Percentiles rank a stretch among this genome's conserved stretches.
These are phyloP conservation scores for Pogonomyrmex barbatus DNA, from an alignment of 1,140 invertebrate species.

Conservation along the genomic window DNA sequence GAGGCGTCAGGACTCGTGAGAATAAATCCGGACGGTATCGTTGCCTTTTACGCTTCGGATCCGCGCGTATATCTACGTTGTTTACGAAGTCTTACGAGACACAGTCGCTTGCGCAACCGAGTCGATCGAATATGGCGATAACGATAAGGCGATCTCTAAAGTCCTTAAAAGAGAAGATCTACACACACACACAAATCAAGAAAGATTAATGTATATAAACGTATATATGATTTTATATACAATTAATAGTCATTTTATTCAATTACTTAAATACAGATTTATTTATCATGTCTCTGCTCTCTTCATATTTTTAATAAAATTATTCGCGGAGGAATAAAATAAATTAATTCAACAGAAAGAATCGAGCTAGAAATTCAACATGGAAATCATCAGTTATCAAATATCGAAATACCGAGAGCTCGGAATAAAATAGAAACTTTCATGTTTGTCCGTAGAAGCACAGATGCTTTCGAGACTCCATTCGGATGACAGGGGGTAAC, in stretches of 20 bases:
- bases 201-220: neutral
- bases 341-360: neutral
- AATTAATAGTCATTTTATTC: neutral
- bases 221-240: neutral
- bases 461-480: constrained; percentile 33
- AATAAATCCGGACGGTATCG: constrained; percentile 46
- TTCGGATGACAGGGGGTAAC: constrained; percentile 1
- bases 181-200: neutral
- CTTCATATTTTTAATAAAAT: constrained; percentile 7
- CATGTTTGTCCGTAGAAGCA: neutral
- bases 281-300: neutral
- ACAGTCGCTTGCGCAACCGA: neutral
- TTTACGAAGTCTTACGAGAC: constrained; percentile 29
- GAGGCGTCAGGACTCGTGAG: constrained; percentile 8
- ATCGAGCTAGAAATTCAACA: neutral
- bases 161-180: neutral
- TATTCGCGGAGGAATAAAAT: neutral
- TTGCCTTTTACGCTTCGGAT: neutral
- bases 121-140: neutral
- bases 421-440: constrained; percentile 14
- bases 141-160: neutral
- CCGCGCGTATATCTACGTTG: neutral
- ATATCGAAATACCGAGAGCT: neutral
- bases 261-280: neutral
- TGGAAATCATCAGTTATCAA: neutral